Evolutionary conservation across 1,140 invertebrate species (phyloP).

Genomic region (Akabosia matsudoensis): DNA sequence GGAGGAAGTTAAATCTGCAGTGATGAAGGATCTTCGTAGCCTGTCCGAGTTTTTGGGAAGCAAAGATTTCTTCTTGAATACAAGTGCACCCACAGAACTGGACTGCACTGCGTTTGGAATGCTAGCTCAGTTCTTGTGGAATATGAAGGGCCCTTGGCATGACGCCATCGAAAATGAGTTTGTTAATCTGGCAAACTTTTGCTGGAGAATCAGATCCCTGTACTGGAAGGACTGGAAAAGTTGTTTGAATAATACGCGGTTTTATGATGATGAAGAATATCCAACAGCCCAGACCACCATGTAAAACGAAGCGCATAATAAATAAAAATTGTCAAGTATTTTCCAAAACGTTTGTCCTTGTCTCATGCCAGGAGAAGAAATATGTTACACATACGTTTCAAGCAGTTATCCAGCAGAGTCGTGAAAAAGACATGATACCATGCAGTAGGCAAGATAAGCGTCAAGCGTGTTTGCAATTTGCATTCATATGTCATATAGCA

Average conservation of each 20-base stretch:
- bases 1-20: constrained; percentile 24
- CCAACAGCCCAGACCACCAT: not conserved
- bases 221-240: constrained; percentile 47
- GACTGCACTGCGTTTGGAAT: constrained; percentile 55
- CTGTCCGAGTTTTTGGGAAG: constrained; percentile 43
- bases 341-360: too few relatives aligned
- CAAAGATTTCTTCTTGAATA: constrained; percentile 52
- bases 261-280: not conserved
- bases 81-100: constrained; percentile 49
- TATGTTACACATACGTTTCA: too few relatives aligned
- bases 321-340: too few relatives aligned
- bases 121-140: constrained; percentile 52
- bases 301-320: not conserved
- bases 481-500: too few relatives aligned
- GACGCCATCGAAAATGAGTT: constrained; percentile 45
- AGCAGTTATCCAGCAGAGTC: too few relatives aligned
- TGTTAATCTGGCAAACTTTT: constrained; percentile 48
- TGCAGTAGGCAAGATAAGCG: too few relatives aligned
- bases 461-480: too few relatives aligned
- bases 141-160: constrained; percentile 49
- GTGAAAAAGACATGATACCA: too few relatives aligned
- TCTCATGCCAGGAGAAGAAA: too few relatives aligned
- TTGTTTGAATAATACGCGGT: constrained; percentile 35
- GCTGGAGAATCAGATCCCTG: constrained; percentile 49
- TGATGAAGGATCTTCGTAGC: constrained; percentile 28